Base-by-base conservation (phyloP, 2,113 vertebrate genomes). In the Pholis gunnellus region DNA sequence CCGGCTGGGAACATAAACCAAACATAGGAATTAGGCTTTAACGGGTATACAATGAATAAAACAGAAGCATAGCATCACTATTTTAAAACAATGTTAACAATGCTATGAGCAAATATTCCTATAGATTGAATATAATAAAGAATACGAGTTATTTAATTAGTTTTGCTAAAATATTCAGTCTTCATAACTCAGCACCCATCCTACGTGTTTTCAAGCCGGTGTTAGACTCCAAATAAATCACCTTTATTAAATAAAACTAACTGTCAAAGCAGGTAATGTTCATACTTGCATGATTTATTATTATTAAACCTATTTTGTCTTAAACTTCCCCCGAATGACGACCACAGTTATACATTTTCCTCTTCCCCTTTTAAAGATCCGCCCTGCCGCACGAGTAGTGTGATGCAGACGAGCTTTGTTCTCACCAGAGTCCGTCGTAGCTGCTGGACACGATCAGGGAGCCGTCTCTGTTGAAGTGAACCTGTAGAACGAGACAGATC, bases 401-500 rank as follows among this genome's bases (percentile, higher is more conserved):
- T 34, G 34, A 50, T 8, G 1, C 3, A 7, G 46, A 34, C 7
- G 9, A 17, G n/a, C 5, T 34, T 8, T 56, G 44, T 72, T 93
- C 97, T 97, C 71, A 99, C 98, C 98, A 99, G 36, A 99, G 97
- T 5, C 98, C 98, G 34, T 99, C 98, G 5, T 99, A 99, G 94
- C 98, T 99, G 84, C 98, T 99, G 65, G 98, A 99, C 71, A 99
- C 98, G 5, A 99, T 99, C 93, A 99, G 95, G 36, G 98, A 99
- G 48, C 98, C 98, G 15, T 99, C 98, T 66, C 98, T 97, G 89
- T 99, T 99, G 89, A 99, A 99, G 88, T 99, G 98, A 79, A 99
- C 98, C 98, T 99, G 92, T 0, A 81, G 57, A 5, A 15, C 14
- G 27, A 82, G 40, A 85, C 18, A 59, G 1, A 74, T 50, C 13